Evolutionary conservation across 2,797 vertebrate genomes (phyloP), one percentile per base, ranked within the genome.

Genomic region (Chaetodon trifasciatus): DNA sequence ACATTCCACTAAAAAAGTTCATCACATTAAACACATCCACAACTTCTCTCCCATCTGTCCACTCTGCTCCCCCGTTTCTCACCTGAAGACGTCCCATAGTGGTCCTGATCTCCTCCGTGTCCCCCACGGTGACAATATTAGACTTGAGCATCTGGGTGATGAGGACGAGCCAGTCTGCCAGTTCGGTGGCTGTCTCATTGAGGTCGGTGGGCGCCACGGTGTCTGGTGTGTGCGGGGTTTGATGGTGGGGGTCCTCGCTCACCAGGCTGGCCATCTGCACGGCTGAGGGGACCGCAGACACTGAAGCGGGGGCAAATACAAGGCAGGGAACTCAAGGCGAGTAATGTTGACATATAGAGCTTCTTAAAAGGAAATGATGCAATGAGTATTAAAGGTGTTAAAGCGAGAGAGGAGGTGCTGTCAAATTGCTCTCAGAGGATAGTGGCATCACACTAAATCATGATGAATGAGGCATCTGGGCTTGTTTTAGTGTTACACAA

Each of bases 111-210:
- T 99, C 98, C 8, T 97, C 96, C 0, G 94, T 92, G 85, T 98
- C 97, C n/a, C 98, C 98, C 44, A 99, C 97, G 0, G 98, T 99
- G 84, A 99, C 98, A n/a, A 99, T 98, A 89, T 97, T 99, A 66
- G 98, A 99, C 94, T 97, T 99, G 10, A 99, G 96, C 98, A 99
- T 99, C 94, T 99, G 98, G 60, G 97, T 97, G 74, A 99, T 98
- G 85, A 99, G 96, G 23, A 96, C 86, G 58, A 99, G 94, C 98
- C 98, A 99, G 91, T 99, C 96, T 0, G 97, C 96, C 67, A 99
- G 94, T 73, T 99, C 98, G 3, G 96, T 98, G 86, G 96, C 97
- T 0, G 97, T 98, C 92, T 96, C 95, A 81, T 99, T 97, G 84
- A 99, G 95, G 91, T 99, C 97, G 17, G 95, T 96, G 82, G 97